These are phyloP conservation scores for Nerophis lumbriciformis DNA, from an alignment of 2,113 vertebrate genomes.

Conservation along the genomic window DNA sequence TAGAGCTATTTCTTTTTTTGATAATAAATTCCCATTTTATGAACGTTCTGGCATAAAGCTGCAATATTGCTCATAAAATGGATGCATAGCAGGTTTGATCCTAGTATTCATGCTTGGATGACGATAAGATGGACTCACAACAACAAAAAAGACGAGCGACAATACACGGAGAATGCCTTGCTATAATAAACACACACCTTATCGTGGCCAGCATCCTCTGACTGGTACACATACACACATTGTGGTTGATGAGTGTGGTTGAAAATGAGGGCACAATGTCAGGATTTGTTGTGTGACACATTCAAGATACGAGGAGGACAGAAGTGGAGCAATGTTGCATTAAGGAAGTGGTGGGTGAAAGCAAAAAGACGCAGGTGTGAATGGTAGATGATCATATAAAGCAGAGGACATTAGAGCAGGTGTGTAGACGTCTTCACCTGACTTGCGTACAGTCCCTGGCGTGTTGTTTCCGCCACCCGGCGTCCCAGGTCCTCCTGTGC, in stretches of 20 bases:
- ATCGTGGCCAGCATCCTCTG: slow-evolving; percentile 78
- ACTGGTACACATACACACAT: slow-evolving; percentile 61
- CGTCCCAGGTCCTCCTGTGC: slow-evolving; percentile 78
- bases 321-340: slow-evolving; percentile 11
- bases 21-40: neutral
- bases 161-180: slow-evolving; percentile 34
- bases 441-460: slow-evolving; percentile 89
- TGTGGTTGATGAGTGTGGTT: slow-evolving; percentile 43
- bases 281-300: slow-evolving; percentile 19
- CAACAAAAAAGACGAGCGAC: slow-evolving; percentile 28
- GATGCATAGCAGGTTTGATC: slow-evolving; percentile 21
- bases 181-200: slow-evolving; percentile 70
- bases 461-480: slow-evolving; percentile 78
- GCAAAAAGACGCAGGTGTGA: slow-evolving; percentile 9
- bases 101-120: slow-evolving; percentile 15
- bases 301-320: slow-evolving; percentile 35
- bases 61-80: neutral
- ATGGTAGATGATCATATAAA: neutral
- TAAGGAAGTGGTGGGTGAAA: slow-evolving; percentile 3
- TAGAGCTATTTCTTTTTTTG: neutral
- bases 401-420: neutral
- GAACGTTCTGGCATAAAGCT: neutral
- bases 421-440: slow-evolving; percentile 71
- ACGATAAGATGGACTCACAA: neutral
- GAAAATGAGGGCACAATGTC: slow-evolving; percentile 6